Evolutionary conservation across 2,888 invertebrate genomes (phyloP).

Genomic region (Aspidiotus destructor): DNA sequence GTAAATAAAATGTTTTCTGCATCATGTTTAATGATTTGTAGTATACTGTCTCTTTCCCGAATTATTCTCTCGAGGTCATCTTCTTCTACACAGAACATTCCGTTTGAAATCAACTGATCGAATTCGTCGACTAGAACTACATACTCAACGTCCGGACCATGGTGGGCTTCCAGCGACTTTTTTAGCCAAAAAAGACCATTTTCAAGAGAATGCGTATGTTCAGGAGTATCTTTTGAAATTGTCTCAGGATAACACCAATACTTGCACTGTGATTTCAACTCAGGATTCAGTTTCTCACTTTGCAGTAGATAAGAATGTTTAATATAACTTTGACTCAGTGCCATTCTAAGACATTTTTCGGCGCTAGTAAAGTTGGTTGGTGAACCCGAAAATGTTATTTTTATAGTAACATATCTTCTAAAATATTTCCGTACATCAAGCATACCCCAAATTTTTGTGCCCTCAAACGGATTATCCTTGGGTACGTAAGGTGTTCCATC

Average conservation of each 20-base stretch:
- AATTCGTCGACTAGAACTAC: conserved; percentile 4
- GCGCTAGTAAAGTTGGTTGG: background rate
- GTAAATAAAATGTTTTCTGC: background rate
- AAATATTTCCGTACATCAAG: background rate
- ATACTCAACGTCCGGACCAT: background rate
- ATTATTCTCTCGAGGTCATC: background rate
- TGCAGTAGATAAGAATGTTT: background rate
- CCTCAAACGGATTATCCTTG: background rate
- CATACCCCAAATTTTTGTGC: background rate
- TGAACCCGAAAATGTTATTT: background rate
- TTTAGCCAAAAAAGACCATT: background rate
- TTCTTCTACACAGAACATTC: conserved; percentile 3
- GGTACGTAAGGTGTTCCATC: background rate
- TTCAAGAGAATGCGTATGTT: background rate
- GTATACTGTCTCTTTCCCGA: background rate
- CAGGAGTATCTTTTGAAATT: background rate
- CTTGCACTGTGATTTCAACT: background rate
- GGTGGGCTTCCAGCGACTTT: background rate
- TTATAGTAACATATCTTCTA: background rate
- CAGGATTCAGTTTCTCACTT: background rate
- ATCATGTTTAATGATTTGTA: conserved; percentile 6
- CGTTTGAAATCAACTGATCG: conserved; percentile 5
- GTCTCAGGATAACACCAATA: background rate
- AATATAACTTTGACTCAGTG: background rate
- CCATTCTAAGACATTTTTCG: background rate